Base-by-base conservation (phyloP, 2,797 vertebrate species). In the Xenopus petersii region DNA sequence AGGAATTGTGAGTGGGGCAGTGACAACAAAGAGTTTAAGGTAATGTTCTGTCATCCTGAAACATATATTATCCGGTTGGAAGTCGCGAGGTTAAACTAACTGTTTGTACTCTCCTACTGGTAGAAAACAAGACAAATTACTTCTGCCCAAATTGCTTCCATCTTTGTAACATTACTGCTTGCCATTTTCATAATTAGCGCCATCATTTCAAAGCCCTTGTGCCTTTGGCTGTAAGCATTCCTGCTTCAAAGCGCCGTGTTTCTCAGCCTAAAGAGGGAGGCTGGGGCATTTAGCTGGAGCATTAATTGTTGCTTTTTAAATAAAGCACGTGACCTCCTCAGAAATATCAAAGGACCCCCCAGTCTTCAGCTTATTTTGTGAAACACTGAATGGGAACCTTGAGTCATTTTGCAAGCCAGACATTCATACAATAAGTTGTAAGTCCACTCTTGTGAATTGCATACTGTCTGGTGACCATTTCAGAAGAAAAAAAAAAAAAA, bases 111-210 rank as follows among this genome's bases (percentile, higher is more conserved):
- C 87, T 84, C 89, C 87, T 88, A 89, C 92, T 92, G 92, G 93
- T 26, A 91, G 90, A 93, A 92, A 91, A 86, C 84, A 91, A 87
- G 90, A 88, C 88, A 94, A 93, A 94, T 93, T 91, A 93, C 92
- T 92, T 89, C 86, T 90, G 88, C 87, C 88, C 89, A 92, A 91
- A 94, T 94, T 93, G 92, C 90, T 94, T 93, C 93, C 94, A 94
- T 95, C 91, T 94, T 93, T 91, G 87, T 90, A 87, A 68, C 92
- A 92, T 92, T 92, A 91, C 90, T 89, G 90, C 89, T 62, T 89
- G 87, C 89, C 84, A 92, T 93, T 94, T 93, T 92, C 91, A 89
- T 94, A 94, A 95, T 95, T 94, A 94, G 92, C 91, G 90, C 91
- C 93, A 92, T 92, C 92, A 91, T 93, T 90, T 89, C 89, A 92